phyloP scores from a whole-genome alignment of 1,140 invertebrate species.

The Drosophila rufa region DNA sequence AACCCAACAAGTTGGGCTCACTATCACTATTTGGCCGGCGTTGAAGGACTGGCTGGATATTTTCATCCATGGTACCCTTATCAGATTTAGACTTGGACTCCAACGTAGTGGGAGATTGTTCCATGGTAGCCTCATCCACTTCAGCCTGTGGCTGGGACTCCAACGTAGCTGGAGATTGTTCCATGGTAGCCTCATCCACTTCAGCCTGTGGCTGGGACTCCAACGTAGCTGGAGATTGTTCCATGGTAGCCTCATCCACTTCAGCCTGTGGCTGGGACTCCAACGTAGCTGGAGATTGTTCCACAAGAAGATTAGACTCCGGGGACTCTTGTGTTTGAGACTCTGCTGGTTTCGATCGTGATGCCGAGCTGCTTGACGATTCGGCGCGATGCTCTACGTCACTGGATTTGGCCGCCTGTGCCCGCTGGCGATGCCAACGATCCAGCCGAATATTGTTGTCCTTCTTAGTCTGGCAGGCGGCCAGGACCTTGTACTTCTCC shows the following conservation, averaged over 20 bases:
- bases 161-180: background rate
- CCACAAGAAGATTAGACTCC: background rate
- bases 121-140: background rate
- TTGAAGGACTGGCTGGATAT: no score
- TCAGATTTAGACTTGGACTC: background rate
- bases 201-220: background rate
- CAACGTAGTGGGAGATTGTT: background rate
- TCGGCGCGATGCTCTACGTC: background rate
- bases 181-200: background rate
- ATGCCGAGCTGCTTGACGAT: no score
- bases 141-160: background rate
- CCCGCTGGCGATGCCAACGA: conserved; percentile 19
- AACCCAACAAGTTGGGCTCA: background rate
- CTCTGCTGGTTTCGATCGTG: background rate
- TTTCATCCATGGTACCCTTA: background rate
- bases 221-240: background rate
- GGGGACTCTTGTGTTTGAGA: background rate
- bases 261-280: background rate
- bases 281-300: background rate
- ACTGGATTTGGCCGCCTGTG: background rate
- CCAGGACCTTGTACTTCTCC: background rate
- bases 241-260: background rate
- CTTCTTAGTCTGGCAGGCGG: conserved; percentile 35
- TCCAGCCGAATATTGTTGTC: conserved; percentile 41
- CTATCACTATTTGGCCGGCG: no score